phyloP scores from a whole-genome alignment of 2,113 vertebrate species.

The Chelonoidis abingdonii region DNA sequence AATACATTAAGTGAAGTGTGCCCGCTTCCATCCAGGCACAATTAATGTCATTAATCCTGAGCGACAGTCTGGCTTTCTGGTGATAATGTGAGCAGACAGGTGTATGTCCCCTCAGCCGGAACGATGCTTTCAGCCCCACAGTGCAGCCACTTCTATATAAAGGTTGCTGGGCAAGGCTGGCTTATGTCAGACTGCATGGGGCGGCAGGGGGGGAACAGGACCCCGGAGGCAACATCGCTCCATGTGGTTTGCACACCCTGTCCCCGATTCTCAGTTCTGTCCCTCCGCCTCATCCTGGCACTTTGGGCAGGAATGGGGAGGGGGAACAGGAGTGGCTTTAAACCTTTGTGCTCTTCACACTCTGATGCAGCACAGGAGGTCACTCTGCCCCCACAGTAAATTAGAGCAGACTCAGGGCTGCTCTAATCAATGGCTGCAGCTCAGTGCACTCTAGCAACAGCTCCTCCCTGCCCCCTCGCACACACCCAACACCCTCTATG shows the following conservation, averaged over 20 bases:
- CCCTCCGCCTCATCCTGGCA: background rate
- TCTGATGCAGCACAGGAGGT: background rate
- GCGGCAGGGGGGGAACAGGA: fast-evolving
- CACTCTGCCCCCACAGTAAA: too few relatives aligned
- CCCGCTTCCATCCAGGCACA: constrained; percentile 53
- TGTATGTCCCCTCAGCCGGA: background rate
- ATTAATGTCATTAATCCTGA: constrained; percentile 56
- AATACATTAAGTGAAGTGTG: constrained; percentile 39
- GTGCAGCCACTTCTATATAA: background rate
- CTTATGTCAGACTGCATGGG: fast-evolving
- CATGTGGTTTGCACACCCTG: background rate
- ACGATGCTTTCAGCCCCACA: background rate
- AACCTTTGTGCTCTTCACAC: background rate
- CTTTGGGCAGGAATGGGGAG: background rate
- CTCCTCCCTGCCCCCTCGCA: background rate
- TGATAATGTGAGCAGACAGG: background rate
- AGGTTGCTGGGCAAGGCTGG: background rate
- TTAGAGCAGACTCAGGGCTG: background rate
- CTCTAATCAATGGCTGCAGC: background rate
- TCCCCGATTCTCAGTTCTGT: background rate
- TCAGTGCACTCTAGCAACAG: too few relatives aligned
- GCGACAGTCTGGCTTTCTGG: constrained; percentile 28
- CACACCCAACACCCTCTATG: background rate
- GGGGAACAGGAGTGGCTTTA: background rate
- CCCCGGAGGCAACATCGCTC: background rate